Percentiles rank a stretch among this genome's conserved stretches.
Evolutionary conservation across 2,888 invertebrate genomes (phyloP).

Genomic region (Brachyptera risi): DNA sequence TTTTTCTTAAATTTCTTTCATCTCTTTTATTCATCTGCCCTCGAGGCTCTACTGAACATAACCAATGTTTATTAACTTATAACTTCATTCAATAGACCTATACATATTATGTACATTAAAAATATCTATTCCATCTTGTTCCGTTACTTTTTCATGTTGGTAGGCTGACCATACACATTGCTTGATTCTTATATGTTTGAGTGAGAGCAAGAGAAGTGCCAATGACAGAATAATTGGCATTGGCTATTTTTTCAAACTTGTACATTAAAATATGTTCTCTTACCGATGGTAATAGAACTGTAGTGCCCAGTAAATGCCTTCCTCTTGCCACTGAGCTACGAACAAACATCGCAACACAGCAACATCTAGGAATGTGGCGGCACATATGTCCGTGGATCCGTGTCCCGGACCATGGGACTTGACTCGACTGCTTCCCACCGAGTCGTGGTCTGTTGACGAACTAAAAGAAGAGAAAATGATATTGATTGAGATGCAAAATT

Average conservation of each 20-base stretch:
- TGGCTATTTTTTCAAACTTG: not conserved
- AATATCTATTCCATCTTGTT: no score
- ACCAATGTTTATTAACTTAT: no score
- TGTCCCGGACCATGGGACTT: constrained; percentile 25
- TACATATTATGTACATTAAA: no score
- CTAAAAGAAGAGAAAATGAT: no score
- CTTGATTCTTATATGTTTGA: not conserved
- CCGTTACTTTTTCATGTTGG: no score
- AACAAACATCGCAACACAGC: constrained; percentile 94
- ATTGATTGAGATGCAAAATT: no score
- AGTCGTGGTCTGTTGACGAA: constrained; percentile 70
- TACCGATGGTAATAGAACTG: constrained; percentile 87
- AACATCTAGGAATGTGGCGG: constrained; percentile 95
- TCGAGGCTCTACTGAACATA: no score
- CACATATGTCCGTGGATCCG: constrained; percentile 55
- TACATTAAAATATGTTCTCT: constrained; percentile 7
- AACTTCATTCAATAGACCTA: no score
- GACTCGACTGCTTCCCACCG: constrained; percentile 56
- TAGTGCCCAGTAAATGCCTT: constrained; percentile 96
- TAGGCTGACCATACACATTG: not conserved
- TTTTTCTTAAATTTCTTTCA: no score
- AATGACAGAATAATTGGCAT: no score
- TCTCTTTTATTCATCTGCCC: no score
- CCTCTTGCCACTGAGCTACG: constrained; percentile 96
- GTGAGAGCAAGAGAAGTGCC: not conserved